These are phyloP conservation scores for Grammomys dolichurus DNA, from an alignment of 2,113 vertebrate genomes.

Conservation along the genomic window DNA sequence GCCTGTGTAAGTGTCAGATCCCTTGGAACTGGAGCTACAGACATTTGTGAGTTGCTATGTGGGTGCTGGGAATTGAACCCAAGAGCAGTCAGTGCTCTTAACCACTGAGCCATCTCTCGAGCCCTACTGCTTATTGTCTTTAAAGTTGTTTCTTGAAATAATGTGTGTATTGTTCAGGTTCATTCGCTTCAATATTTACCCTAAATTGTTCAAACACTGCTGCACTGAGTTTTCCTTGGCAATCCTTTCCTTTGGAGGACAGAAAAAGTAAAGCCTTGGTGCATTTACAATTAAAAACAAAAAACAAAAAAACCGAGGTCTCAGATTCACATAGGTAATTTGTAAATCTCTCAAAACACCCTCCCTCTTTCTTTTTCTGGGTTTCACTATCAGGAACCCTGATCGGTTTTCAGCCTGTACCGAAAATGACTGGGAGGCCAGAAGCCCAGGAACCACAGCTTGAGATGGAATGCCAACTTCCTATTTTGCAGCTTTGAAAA, in stretches of 20 bases:
- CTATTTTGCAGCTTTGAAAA: constrained; percentile 8
- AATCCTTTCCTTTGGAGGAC: constrained; percentile 27
- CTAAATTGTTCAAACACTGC: constrained; percentile 29
- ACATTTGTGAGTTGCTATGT: no score
- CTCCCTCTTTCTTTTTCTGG: background rate
- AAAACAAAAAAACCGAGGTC: background rate
- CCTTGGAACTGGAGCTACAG: no score
- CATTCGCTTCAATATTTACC: constrained; percentile 1
- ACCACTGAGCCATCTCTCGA: no score
- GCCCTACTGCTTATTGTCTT: background rate
- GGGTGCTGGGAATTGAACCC: no score
- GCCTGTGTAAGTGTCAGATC: no score
- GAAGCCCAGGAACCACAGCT: background rate
- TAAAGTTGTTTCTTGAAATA: background rate
- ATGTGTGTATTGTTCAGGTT: background rate
- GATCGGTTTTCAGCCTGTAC: background rate
- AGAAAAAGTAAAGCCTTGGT: background rate
- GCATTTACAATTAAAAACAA: background rate
- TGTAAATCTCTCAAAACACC: constrained; percentile 18
- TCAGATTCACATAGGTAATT: background rate
- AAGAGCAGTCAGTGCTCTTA: no score
- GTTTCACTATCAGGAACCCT: background rate
- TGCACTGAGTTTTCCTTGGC: background rate
- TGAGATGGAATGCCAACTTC: constrained; percentile 8
- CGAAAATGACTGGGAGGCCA: background rate